phyloP scores from a whole-genome alignment of 2,113 vertebrate genomes.

The Semnopithecus entellus region DNA sequence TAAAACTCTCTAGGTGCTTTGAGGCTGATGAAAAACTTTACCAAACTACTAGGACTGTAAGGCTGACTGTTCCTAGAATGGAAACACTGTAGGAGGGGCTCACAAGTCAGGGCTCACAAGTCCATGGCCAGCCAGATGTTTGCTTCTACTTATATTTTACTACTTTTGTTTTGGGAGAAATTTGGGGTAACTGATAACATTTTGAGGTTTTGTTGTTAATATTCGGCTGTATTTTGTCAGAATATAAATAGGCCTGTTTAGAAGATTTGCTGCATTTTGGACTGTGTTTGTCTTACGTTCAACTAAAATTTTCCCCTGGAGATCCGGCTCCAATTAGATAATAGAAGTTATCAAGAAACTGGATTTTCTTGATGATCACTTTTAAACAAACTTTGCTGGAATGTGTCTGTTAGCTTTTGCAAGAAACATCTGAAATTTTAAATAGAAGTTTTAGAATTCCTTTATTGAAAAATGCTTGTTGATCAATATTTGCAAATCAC shows the following conservation, averaged over 20 bases:
- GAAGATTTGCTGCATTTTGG: not conserved
- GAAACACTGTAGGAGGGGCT: not conserved
- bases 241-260: not conserved
- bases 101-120: not conserved
- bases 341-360: not conserved
- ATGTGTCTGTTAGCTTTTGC: not conserved
- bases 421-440: not conserved
- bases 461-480: not conserved
- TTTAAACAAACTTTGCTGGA: conserved; percentile 4
- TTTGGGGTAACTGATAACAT: not conserved
- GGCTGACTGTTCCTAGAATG: not conserved
- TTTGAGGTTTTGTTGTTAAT: not conserved
- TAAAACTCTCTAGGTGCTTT: not conserved
- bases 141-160: not conserved
- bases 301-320: not conserved
- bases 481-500: not conserved
- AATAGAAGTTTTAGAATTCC: not conserved
- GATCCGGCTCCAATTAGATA: not conserved
- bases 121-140: not conserved
- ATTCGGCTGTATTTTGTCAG: not conserved
- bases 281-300: not conserved
- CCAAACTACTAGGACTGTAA: not conserved
- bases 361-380: not conserved
- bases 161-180: not conserved
- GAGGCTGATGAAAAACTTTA: not conserved